Evolutionary conservation across 1,140 invertebrate species (phyloP), one percentile per base, ranked within the genome.

Genomic region (Nephila pilipes): DNA sequence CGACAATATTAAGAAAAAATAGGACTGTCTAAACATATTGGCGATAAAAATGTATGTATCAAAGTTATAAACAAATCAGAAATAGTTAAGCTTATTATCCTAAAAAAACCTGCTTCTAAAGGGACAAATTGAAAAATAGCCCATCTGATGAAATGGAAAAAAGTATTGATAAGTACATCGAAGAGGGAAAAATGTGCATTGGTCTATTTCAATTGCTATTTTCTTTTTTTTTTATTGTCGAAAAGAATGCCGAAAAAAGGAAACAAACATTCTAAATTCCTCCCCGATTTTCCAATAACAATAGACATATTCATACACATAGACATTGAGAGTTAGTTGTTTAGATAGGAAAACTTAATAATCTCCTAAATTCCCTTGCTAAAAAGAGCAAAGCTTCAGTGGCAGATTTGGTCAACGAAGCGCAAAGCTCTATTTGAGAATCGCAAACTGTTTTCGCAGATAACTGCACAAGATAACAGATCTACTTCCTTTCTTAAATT

Each of bases 391-490:
- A 55, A 54, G 5, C 25, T 12, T 46, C 38, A 87, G 85, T 38
- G 85, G 85, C 85, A 87, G 46, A 87, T 87, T 87, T 60, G 57
- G 55, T 22, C 85, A 87, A 2, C 85, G 25, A 60, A 60, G 85
- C 85, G 85, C 18, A 87, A 87, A 87, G 29, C 14, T 32, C 55
- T 38, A 60, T 60, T 60, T 18, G 85, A 32, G 46, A 18, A 57
- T 38, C 85, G n/a, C 55, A 25, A 87, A 60, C 85, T 29, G 69
- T 75, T 36, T 18, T 75, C 3, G 69, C 69, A 75, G 69, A 75
- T 75, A 75, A 32, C 29, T 29, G 25, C 3, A 2, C 25, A 8
- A 75, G 65, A 75, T 75, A 75, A 75, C 32, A 75, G 69, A 75
- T 32, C 69, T 25, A 75, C 69, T 75, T 60, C 46, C 54, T 87